Evolutionary conservation across 2,113 vertebrate genomes (phyloP).

Genomic region (Cairina moschata): DNA sequence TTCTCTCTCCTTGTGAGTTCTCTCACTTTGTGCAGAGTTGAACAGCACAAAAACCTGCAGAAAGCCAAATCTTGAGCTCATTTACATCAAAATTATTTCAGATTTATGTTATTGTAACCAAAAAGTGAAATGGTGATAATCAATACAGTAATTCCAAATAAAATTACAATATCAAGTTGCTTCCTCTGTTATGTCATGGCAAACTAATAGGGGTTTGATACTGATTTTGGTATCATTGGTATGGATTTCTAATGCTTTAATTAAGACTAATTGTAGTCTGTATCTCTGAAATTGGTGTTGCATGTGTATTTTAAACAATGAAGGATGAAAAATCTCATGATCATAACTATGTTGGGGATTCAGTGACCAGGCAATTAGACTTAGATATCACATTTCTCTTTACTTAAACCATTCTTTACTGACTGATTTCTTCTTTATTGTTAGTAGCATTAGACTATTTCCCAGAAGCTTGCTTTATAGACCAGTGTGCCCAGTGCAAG

Average conservation of each 20-base stretch:
- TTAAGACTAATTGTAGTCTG: neutral
- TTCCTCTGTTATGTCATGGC: neutral
- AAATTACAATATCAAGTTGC: neutral
- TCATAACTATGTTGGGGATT: neutral
- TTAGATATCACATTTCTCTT: neutral
- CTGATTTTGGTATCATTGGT: neutral
- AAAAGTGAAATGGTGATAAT: neutral
- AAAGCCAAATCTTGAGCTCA: neutral
- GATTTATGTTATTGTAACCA: neutral
- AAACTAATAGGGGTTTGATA: neutral
- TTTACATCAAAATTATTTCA: neutral
- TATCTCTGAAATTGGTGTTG: neutral
- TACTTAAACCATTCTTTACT: neutral
- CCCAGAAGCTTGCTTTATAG: neutral
- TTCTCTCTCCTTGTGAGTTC: neutral
- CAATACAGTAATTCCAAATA: neutral
- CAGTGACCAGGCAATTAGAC: neutral
- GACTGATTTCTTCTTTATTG: neutral
- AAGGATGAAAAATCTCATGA: neutral
- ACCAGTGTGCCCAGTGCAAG: neutral
- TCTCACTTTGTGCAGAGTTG: neutral
- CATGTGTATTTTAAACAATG: neutral
- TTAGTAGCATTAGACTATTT: slow-evolving; percentile 4
- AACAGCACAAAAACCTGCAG: neutral
- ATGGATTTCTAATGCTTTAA: neutral